A percentile compares a stretch with the other conserved stretches of the same genome.
These are phyloP conservation scores for Hypsibius dujardini DNA, from an alignment of 1,140 invertebrate genomes.

Conservation along the genomic window DNA sequence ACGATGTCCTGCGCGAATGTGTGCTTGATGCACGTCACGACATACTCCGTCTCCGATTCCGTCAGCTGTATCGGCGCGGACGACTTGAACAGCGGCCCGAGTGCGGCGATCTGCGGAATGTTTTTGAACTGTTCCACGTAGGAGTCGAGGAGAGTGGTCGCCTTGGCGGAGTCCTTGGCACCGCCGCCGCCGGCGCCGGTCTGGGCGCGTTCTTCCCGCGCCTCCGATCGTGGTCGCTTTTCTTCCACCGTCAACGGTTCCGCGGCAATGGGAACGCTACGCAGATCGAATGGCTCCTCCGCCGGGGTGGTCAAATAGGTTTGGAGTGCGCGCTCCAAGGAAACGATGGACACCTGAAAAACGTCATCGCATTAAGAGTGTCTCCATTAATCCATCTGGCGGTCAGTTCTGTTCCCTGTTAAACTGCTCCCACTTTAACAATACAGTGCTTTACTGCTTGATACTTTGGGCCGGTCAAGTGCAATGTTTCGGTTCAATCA, in stretches of 20 bases:
- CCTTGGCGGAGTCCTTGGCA: conserved; percentile 24
- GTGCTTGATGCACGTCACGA: conserved; percentile 86
- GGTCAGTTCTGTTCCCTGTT: too few species aligned
- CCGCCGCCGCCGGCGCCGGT: conserved; percentile 19
- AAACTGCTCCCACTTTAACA: too few species aligned
- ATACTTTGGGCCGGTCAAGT: too few species aligned
- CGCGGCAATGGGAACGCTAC: conserved; percentile 56
- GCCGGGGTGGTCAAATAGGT: conserved; percentile 59
- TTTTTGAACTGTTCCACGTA: conserved; percentile 62
- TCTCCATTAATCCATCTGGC: too few species aligned
- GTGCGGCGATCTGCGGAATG: conserved; percentile 44
- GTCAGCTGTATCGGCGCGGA: conserved; percentile 75
- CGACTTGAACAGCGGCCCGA: conserved; percentile 70
- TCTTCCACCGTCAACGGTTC: conserved; percentile 35
- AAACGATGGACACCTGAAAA: conserved; percentile 55
- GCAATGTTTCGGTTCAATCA: conserved; percentile 21
- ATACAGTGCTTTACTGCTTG: too few species aligned
- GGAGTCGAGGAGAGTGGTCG: conserved; percentile 44
- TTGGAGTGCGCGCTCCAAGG: conserved; percentile 63
- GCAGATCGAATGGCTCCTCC: conserved; percentile 67
- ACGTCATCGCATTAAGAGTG: too few species aligned
- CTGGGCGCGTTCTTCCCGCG: conserved; percentile 21
- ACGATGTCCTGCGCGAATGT: conserved; percentile 63
- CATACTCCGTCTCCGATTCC: conserved; percentile 94
- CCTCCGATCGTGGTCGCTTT: conserved; percentile 28